These are phyloP conservation scores for Dolichomitus sp. DNA, from an alignment of 2,888 invertebrate species.

Conservation along the genomic window DNA sequence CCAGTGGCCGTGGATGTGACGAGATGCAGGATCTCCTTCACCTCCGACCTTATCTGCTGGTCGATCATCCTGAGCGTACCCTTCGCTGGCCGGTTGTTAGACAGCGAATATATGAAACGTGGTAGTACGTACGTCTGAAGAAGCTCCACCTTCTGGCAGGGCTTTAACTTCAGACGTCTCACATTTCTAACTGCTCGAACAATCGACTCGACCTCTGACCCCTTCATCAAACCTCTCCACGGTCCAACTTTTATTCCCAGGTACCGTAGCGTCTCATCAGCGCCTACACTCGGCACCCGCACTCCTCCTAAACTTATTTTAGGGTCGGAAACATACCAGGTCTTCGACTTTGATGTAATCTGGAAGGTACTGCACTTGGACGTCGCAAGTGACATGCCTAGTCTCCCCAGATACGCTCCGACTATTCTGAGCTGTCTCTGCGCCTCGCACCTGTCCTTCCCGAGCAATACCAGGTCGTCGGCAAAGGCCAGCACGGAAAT, in stretches of 20 bases:
- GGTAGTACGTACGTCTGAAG: conserved; percentile 43
- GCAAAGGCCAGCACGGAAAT: conserved; percentile 61
- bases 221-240: conserved; percentile 24
- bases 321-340: conserved; percentile 57
- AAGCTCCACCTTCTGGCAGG: conserved; percentile 41
- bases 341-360: not conserved
- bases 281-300: not conserved
- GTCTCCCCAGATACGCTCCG: fast-evolving
- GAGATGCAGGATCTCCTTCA: conserved; percentile 28
- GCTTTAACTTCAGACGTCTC: conserved; percentile 39
- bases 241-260: conserved; percentile 12
- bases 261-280: conserved; percentile 14
- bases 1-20: not conserved
- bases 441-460: not conserved
- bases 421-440: not conserved
- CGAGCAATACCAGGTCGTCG: conserved; percentile 66
- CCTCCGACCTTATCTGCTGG: not conserved
- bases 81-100: conserved; percentile 6
- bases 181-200: not conserved
- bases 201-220: conserved; percentile 4
- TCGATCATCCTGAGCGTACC: conserved; percentile 27
- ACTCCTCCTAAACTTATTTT: not conserved
- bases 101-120: conserved; percentile 23
- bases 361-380: conserved; percentile 54
- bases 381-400: conserved; percentile 61